Conservation (phyloP, 1,140 invertebrate genomes). For the Drosophila sturtevanti region DNA sequence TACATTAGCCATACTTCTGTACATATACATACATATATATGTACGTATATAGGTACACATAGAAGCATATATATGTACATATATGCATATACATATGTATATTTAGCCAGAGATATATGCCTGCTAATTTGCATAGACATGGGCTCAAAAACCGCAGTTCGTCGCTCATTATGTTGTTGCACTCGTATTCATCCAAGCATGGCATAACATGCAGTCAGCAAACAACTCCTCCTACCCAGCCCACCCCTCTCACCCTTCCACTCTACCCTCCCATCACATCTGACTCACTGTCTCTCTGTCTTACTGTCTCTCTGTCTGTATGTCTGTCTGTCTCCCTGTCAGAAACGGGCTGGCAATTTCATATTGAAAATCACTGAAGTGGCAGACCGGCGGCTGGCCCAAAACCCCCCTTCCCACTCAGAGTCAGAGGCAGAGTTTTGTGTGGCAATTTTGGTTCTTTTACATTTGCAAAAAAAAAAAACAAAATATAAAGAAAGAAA, state of each 20-base stretch:
- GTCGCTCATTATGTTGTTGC: constrained; percentile 63
- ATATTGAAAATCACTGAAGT: constrained; percentile 80
- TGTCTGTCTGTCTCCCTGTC: constrained; percentile 43
- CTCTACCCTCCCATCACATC: neutral
- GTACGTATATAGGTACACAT: neutral
- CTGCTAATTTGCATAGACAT: constrained; percentile 55
- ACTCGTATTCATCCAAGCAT: constrained; percentile 70
- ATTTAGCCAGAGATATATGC: constrained; percentile 2
- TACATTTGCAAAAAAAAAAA: neutral
- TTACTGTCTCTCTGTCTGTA: constrained; percentile 11
- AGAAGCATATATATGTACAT: neutral
- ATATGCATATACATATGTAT: neutral
- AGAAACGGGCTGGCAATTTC: constrained; percentile 57
- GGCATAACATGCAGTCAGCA: constrained; percentile 51
- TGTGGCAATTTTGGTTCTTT: constrained; percentile 72
- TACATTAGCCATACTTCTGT: neutral
- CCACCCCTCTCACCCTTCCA: too few species aligned
- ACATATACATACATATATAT: neutral
- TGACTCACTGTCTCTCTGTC: constrained; percentile 2
- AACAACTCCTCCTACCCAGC: constrained; percentile 30
- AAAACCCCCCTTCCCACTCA: neutral
- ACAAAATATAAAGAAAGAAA: constrained; percentile 27
- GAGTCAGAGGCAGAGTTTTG: constrained; percentile 38
- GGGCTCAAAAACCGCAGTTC: constrained; percentile 61
- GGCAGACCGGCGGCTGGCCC: constrained; percentile 61